Percentiles rank a stretch among this genome's conserved stretches.
Evolutionary conservation across 2,797 vertebrate genomes (phyloP).

Genomic region (Gobio occitaniae): DNA sequence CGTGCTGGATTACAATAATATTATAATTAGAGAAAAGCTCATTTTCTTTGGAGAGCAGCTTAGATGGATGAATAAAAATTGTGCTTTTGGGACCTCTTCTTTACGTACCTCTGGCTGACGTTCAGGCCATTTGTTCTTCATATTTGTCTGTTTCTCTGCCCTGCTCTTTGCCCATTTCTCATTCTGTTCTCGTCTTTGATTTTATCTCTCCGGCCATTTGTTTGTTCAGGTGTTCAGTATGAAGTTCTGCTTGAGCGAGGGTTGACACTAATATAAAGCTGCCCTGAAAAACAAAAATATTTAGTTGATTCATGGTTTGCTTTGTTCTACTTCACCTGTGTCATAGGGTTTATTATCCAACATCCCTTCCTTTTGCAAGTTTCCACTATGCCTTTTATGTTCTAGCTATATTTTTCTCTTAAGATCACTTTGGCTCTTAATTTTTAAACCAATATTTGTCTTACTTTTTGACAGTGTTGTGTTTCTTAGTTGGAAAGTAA

Average conservation of each 20-base stretch:
- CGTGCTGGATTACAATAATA: conserved; percentile 50
- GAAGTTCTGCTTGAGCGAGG: conserved; percentile 58
- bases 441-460: background rate
- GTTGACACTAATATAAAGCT: conserved; percentile 64
- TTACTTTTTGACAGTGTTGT: background rate
- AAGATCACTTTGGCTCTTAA: background rate
- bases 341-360: conserved; percentile 10
- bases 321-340: conserved; percentile 28
- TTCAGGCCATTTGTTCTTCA: conserved; percentile 16
- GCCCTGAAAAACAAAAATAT: conserved; percentile 63
- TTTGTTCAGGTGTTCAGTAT: conserved; percentile 69
- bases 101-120: conserved; percentile 25
- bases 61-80: conserved; percentile 33
- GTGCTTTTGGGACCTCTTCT: conserved; percentile 15
- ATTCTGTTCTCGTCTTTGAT: conserved; percentile 36
- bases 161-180: background rate
- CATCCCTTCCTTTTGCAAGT: background rate
- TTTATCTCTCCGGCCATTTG: conserved; percentile 46
- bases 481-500: too few species aligned
- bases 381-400: background rate
- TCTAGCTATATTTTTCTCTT: background rate
- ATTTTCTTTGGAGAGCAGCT: conserved; percentile 44
- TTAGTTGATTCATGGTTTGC: conserved; percentile 57
- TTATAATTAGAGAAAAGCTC: conserved; percentile 46
- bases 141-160: conserved; percentile 20